Base-by-base conservation (phyloP, 2,888 invertebrate species). In the Drosophila ochracea region DNA sequence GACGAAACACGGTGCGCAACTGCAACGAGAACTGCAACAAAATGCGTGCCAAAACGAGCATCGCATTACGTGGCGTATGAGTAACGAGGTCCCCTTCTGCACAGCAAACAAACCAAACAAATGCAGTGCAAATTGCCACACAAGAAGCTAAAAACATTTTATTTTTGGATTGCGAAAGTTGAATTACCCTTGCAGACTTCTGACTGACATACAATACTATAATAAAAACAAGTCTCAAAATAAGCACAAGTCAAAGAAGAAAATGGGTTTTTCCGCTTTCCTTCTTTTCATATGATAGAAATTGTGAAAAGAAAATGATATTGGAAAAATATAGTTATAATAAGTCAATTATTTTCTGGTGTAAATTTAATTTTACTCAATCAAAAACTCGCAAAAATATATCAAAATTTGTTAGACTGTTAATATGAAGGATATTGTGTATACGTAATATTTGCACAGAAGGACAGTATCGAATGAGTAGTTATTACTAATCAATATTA, bases 41-140 rank as follows among this genome's bases (percentile, higher is more conserved):
- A 53, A 75, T 68, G 75, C 60, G 75, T 69, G 75, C 54, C 30
- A 57, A 60, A 50, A 52, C 25, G 43, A 41, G 39, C 11, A 35
- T 47, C 31, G 72, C 65, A 68, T 59, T 68, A 76, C 77, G 62
- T 62, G 86, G 80, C 86, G 77, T 83, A 83, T 83, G 83, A 83
- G 80, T 83, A 80, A 85, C 70, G 53, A 67, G 43, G 21, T 60
- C 55, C 73, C 67, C 43, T 43, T 43, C 43, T 55, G 63, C 61
- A 31, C 61, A 74, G 58, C 58, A 79, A 81, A 68, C 78, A 80
- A 80, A 78, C 80, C 80, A 54, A 68, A 78, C 74, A 80, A 80
- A 81, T 80, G 79, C 82, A 81, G 53, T 69, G 60, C 47, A 61
- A 64, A 78, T 68, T 68, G 65, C 69, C 33, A 30, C 58, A 66